These are phyloP conservation scores for Streptopelia turtur DNA, from an alignment of 2,797 vertebrate genomes.

Conservation along the genomic window DNA sequence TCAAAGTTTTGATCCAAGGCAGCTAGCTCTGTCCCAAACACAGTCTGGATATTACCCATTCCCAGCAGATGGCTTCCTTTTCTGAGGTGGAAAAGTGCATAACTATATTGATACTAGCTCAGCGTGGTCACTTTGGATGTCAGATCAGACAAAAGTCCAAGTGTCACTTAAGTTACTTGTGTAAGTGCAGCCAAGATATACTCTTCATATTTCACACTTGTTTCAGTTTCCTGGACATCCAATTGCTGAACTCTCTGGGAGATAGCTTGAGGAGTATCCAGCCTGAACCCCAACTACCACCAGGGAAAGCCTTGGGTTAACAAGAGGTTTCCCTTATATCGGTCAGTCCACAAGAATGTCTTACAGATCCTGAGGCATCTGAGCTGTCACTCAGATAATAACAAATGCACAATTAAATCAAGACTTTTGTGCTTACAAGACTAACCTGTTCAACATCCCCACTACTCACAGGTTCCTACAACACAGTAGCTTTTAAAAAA, in stretches of 20 bases:
- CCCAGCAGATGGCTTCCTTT: not conserved
- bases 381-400: not conserved
- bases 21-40: not conserved
- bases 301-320: not conserved
- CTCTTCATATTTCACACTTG: not conserved
- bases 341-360: not conserved
- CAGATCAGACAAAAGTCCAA: not conserved
- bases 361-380: not conserved
- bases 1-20: not conserved
- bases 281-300: rapidly evolving
- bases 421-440: not conserved
- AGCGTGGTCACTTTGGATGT: not conserved
- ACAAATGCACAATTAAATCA: not conserved
- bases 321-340: not conserved
- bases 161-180: not conserved
- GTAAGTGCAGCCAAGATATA: not conserved
- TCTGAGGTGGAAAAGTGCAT: not conserved
- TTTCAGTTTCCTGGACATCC: not conserved
- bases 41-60: not conserved
- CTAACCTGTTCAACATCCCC: not conserved
- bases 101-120: not conserved
- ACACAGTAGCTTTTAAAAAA: not conserved
- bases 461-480: not conserved
- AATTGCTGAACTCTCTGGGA: not conserved
- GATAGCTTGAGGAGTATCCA: not conserved